Base-by-base conservation (phyloP, 2,113 vertebrate species). In the Saccopteryx leptura region DNA sequence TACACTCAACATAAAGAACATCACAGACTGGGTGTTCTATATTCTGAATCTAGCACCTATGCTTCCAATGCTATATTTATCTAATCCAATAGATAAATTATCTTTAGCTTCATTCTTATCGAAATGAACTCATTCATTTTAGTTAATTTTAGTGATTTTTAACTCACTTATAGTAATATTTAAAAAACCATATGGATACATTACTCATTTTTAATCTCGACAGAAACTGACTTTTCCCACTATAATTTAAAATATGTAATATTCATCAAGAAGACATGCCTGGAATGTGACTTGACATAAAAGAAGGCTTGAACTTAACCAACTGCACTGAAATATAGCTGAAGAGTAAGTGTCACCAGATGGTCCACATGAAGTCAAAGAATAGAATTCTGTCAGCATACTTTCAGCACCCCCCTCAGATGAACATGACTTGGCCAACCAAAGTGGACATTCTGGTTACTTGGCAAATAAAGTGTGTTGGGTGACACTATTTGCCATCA, bases 111-210 rank as follows among this genome's bases (percentile, higher is more conserved):
- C 31, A 74, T 91, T 90, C 79, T 78, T 79, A 91, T 75, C 48
- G 94, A 93, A 97, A 94, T 21, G 52, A 75, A 92, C 56, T 95
- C 28, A 52, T 93, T 95, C 52, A 91, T 93, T 96, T 89, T 91
- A 79, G 69, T 89, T 74, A 79, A 60, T 88, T 92, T 80, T 60
- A 58, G 48, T 92, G 58, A 63, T 80, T 91, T 81, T 74, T 78
- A 91, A 96, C 71, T 63, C 1, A 58, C n/a, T 82, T 92, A 23
- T 17, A 79, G 91, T 26, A 68, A 65, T 83, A 66, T 61, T 68
- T 89, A 60, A 33, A 90, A 94, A 94, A 76, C 39, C 84, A 74
- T 87, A 87, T 83, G 93, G 54, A 75, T 75, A 39, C 8, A 79
- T 65, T 76, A 96, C 19, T 96, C 48, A 88, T 69, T 74, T 90